These are phyloP conservation scores for Pao palembangensis DNA, from an alignment of 2,113 vertebrate species.

Conservation along the genomic window DNA sequence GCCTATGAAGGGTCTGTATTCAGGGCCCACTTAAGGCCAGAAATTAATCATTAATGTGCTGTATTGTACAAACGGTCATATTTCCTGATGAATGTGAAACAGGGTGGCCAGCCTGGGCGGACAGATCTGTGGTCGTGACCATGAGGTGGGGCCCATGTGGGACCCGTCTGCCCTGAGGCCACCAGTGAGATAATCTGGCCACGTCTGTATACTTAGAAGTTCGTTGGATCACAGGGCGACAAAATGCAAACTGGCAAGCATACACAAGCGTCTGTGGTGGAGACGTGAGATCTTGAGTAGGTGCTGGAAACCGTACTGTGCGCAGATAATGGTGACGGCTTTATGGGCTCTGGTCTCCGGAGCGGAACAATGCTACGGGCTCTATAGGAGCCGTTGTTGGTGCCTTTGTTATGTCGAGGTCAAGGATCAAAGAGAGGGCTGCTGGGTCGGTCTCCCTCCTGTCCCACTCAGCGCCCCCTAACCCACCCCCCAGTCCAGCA, in stretches of 20 bases:
- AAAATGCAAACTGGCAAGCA: constrained; percentile 52
- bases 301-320: constrained; percentile 42
- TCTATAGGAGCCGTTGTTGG: constrained; percentile 41
- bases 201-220: constrained; percentile 46
- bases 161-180: constrained; percentile 47
- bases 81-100: constrained; percentile 7
- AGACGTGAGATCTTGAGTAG: constrained; percentile 41
- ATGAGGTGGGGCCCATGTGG: constrained; percentile 48
- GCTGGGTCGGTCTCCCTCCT: constrained; percentile 14
- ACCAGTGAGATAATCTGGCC: constrained; percentile 46
- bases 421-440: constrained; percentile 51
- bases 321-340: constrained; percentile 42
- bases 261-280: constrained; percentile 16
- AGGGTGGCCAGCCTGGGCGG: neutral
- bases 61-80: neutral
- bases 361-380: constrained; percentile 33
- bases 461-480: constrained; percentile 1
- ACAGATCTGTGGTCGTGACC: constrained; percentile 37
- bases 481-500: neutral
- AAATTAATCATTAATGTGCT: neutral
- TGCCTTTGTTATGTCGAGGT: constrained; percentile 45
- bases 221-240: constrained; percentile 50
- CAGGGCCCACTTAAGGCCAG: neutral
- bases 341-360: constrained; percentile 43
- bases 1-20: neutral